Base-by-base conservation (phyloP, 2,797 vertebrate genomes). In the Bradypus variegatus region DNA sequence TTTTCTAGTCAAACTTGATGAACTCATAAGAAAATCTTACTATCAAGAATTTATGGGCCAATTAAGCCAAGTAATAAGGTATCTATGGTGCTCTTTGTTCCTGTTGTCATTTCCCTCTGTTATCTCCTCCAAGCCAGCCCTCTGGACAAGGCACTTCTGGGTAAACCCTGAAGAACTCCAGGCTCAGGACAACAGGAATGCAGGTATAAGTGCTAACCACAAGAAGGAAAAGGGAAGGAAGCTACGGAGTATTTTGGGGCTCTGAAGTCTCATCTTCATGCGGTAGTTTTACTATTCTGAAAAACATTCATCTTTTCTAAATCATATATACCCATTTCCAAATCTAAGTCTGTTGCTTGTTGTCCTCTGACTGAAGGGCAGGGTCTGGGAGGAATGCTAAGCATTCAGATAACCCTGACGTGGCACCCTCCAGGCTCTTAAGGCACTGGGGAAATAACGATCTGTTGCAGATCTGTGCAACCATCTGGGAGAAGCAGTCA, bases 1-100 rank as follows among this genome's bases (percentile, higher is more conserved):
- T 95, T 93, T 84, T 89, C 72, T 69, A 81, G 19, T 86, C 77
- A 90, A 78, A 86, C 70, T 69, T 83, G 90, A 92, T 67, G 88
- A 76, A 31, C 82, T 90, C 86, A 73, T 48, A 84, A 41, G 69
- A 86, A 94, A 93, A 86, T 3, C 73, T 76, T 90, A n/a, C 70
- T 69, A 53, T 50, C 25, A n/a, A 79, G 36, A 91, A 85, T 75
- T 69, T 78, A 89, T 6, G 25, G 25, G 60, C 36, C 55, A 67
- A 83, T 83, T 86, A 94, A 3, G 70, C n/a, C 48, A 80, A 92
- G 80, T 72, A 93, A 75, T 79, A 91, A 88, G 23, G 69, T n/a
- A 36, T 70, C 38, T 79, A 12, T 45, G 38, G n/a, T 65, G 55
- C 70, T 69, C 86, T 82, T 25, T 50, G 45, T 70, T 79, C 76